Base-by-base conservation (phyloP, 64 coral and sea anemone species). In the Dendrophyllia cribrosa region DNA sequence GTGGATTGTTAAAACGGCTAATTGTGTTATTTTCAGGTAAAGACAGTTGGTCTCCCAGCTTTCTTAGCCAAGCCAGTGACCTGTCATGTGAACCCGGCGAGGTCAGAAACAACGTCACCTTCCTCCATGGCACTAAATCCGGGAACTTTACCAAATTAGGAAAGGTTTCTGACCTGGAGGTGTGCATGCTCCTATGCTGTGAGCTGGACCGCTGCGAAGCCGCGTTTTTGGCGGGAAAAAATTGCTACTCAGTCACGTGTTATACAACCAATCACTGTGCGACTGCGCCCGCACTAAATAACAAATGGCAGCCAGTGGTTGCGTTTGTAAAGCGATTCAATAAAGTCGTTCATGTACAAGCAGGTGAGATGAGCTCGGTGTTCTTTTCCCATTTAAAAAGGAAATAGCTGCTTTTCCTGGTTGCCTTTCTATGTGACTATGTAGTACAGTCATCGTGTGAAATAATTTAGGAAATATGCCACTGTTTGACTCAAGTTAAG, bases 101-200 rank as follows among this genome's bases (percentile, higher is more conserved):
- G 25, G 60, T 93, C 20, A 75, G 87, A 22, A 16, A 49, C 4
- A 89, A 98, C 74, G 90, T 88, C 56, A 98, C 96, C 26, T 95
- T 98, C 8, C 90, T 98, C 24, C 96, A 98, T 76, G 93, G 93
- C 34, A 92, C 87, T 4, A 92, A 98, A 67, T 95, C 96, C n/a
- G 96, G 96, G 51, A 93, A 86, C 51, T 98, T 98, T 93, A 90
- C 94, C 24, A 95, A 93, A 64, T 89, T 98, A 47, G 96, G 96
- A 7, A 95, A 83, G 74, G 96, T 95, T 6, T 65, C 90, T 21
- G 96, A 95, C 44, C 78, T 98, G 51, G 93, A 93, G 1, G 96
- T 98, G 4, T 98, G 96, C 60, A 78, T 91, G 72, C 43, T 95
- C 2, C 53, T 95, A 79, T 98, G 96, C 53, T 98, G 96, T 88